These are phyloP conservation scores for Aromia moschata DNA, from an alignment of 2,888 invertebrate species.

Conservation along the genomic window DNA sequence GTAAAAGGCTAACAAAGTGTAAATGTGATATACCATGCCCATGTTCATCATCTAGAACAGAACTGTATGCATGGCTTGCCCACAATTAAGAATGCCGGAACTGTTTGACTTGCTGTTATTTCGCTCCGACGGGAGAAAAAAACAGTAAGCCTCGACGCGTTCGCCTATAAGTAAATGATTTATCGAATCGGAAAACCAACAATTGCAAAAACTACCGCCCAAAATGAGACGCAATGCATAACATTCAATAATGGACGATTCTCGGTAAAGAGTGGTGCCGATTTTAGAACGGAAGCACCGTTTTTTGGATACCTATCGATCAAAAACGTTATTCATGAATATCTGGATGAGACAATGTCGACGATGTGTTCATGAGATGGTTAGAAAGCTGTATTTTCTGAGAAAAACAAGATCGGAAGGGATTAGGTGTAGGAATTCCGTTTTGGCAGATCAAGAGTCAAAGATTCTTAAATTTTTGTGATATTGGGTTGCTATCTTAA, in stretches of 20 bases:
- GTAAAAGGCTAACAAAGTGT: slow-evolving; percentile 27
- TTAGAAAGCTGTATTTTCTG: slow-evolving; percentile 3
- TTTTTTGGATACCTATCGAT: slow-evolving; percentile 14
- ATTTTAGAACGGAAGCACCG: slow-evolving; percentile 14
- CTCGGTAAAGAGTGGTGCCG: slow-evolving; percentile 8
- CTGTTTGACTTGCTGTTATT: slow-evolving; percentile 14
- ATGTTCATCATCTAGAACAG: slow-evolving; percentile 28
- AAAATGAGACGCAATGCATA: slow-evolving; percentile 10
- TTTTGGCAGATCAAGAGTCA: slow-evolving; percentile 2
- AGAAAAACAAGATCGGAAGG: slow-evolving; percentile 10
- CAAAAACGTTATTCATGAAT: slow-evolving; percentile 11
- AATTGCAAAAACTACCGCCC: slow-evolving; percentile 19
- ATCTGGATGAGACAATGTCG: slow-evolving; percentile 17
- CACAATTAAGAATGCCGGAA: slow-evolving; percentile 24
- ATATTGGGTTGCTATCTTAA: too few relatives aligned
- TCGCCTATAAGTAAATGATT: slow-evolving; percentile 3
- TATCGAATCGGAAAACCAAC: background rate
- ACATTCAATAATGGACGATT: slow-evolving; percentile 3
- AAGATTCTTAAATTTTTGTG: too few relatives aligned
- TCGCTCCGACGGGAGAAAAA: background rate
- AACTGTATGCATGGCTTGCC: slow-evolving; percentile 25
- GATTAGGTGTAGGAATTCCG: background rate
- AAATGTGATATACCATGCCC: slow-evolving; percentile 25
- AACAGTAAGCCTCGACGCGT: slow-evolving; percentile 4
- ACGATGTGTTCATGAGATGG: slow-evolving; percentile 13